Conservation (phyloP, 1,140 invertebrate species). For the Mamestra configurata region DNA sequence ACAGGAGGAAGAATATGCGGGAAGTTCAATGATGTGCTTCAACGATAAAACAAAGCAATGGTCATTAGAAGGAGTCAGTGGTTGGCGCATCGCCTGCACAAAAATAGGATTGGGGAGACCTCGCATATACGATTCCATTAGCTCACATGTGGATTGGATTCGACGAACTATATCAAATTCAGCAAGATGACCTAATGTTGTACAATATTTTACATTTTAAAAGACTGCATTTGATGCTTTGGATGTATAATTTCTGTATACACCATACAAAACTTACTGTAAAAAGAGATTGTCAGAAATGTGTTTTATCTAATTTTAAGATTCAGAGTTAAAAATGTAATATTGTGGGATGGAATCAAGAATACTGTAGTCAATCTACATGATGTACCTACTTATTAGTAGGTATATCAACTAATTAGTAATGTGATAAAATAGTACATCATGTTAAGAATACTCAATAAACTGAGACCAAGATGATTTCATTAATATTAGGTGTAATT, state of each 20-base stretch:
- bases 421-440: constrained; percentile 38
- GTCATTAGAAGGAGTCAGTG: constrained; percentile 92
- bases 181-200: constrained; percentile 72
- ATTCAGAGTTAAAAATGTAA: not conserved
- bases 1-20: constrained; percentile 95
- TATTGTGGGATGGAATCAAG: not conserved
- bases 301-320: constrained; percentile 17
- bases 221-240: constrained; percentile 62
- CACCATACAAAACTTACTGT: constrained; percentile 15
- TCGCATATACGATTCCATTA: constrained; percentile 93
- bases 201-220: constrained; percentile 31
- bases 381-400: not conserved
- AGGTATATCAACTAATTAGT: constrained; percentile 4
- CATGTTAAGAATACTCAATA: constrained; percentile 37
- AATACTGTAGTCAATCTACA: constrained; percentile 26
- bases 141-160: constrained; percentile 94
- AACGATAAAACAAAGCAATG: constrained; percentile 90
- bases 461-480: constrained; percentile 21
- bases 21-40: constrained; percentile 94
- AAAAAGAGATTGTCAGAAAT: constrained; percentile 17
- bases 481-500: constrained; percentile 11
- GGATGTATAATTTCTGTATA: constrained; percentile 34
- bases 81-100: constrained; percentile 94
- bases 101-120: constrained; percentile 92
- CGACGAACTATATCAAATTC: constrained; percentile 90